Percentiles rank a stretch among this genome's conserved stretches.
phyloP scores from a whole-genome alignment of 1,140 invertebrate genomes.

The Bemisia tabaci region DNA sequence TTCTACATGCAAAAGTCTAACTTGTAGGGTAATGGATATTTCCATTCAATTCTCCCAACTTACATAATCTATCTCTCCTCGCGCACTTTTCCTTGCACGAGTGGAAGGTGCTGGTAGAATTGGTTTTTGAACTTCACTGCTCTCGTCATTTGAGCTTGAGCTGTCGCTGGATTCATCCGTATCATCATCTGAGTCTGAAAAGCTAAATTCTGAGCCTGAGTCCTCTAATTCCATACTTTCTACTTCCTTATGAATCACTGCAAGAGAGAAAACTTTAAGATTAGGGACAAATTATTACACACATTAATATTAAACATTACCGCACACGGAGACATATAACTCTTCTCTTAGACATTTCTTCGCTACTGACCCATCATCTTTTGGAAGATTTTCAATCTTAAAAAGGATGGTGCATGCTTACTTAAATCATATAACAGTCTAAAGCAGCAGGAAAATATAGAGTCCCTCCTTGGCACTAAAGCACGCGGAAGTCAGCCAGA shows the following conservation, averaged over 20 bases:
- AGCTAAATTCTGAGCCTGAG: not conserved
- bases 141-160: not conserved
- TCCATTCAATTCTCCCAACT: no score
- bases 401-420: not conserved
- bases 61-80: not conserved
- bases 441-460: no score
- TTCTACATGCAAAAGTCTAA: no score
- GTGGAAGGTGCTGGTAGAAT: not conserved
- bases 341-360: not conserved
- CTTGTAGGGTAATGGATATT: no score
- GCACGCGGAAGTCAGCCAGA: no score
- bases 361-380: not conserved
- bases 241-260: not conserved
- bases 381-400: not conserved
- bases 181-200: not conserved
- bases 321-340: no score
- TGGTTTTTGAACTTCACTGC: not conserved
- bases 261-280: not conserved
- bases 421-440: no score
- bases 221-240: not conserved
- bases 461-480: no score
- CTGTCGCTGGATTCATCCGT: not conserved
- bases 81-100: not conserved
- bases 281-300: no score
- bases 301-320: no score